These are phyloP conservation scores for Meganola albula DNA, from an alignment of 2,888 invertebrate genomes.

Conservation along the genomic window DNA sequence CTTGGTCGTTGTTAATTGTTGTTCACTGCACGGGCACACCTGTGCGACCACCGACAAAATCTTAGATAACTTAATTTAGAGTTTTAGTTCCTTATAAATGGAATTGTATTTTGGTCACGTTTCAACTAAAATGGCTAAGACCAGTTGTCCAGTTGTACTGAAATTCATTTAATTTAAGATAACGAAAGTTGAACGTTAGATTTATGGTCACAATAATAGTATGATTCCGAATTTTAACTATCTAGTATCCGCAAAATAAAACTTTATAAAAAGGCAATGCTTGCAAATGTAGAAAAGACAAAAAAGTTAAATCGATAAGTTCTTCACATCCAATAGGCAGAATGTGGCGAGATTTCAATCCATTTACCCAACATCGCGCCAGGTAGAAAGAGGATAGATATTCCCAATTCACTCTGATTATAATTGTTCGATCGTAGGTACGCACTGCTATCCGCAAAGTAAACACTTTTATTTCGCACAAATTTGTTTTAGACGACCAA, in stretches of 20 bases:
- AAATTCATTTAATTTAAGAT: too few relatives aligned
- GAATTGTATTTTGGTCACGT: slow-evolving; percentile 44
- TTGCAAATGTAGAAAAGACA: slow-evolving; percentile 4
- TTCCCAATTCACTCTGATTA: slow-evolving; percentile 18
- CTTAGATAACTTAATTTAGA: slow-evolving; percentile 46
- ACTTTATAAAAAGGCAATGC: slow-evolving; percentile 1
- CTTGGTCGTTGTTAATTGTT: slow-evolving; percentile 49
- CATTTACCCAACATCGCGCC: slow-evolving; percentile 11
- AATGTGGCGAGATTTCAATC: slow-evolving; percentile 13
- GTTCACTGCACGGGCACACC: slow-evolving; percentile 43
- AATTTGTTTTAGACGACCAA: too few relatives aligned
- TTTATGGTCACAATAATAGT: too few relatives aligned
- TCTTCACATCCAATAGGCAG: slow-evolving; percentile 5
- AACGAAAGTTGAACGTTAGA: too few relatives aligned
- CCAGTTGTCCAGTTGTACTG: too few relatives aligned
- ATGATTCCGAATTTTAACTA: too few relatives aligned
- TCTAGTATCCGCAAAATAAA: too few relatives aligned
- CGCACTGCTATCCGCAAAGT: too few relatives aligned
- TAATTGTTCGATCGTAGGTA: slow-evolving; percentile 22
- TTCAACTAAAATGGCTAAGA: too few relatives aligned
- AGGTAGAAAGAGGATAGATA: slow-evolving; percentile 15
- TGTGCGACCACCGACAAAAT: slow-evolving; percentile 42
- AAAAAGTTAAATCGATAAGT: slow-evolving; percentile 5
- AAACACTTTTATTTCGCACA: too few relatives aligned
- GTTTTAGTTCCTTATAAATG: slow-evolving; percentile 32